Conservation (phyloP, 2,113 vertebrate species). For the Hippocampus comes region DNA sequence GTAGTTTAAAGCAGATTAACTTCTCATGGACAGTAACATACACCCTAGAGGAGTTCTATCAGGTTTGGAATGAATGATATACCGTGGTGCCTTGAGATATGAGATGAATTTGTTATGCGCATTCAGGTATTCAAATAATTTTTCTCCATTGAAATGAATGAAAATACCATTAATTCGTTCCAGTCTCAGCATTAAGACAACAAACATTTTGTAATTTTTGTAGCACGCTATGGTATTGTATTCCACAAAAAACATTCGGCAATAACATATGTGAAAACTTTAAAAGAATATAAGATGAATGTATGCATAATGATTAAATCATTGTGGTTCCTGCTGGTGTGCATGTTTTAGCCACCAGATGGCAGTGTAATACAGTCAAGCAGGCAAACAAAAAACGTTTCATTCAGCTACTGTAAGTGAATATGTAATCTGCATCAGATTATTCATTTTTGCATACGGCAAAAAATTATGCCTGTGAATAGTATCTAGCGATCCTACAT, state of each 20-base stretch:
- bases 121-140: background rate
- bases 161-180: background rate
- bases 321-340: background rate
- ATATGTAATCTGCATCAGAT: no score
- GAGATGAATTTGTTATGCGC: background rate
- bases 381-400: background rate
- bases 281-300: background rate
- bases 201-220: no score
- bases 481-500: no score
- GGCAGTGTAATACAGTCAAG: background rate
- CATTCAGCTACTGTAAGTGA: no score
- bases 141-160: background rate
- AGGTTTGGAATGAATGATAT: background rate
- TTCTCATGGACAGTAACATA: slow-evolving; percentile 17
- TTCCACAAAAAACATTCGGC: background rate
- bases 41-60: background rate
- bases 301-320: background rate
- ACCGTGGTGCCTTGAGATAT: background rate
- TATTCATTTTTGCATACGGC: no score
- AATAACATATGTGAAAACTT: background rate
- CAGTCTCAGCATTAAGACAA: background rate
- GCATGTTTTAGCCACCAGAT: background rate
- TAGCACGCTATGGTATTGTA: background rate
- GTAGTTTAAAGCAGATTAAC: slow-evolving; percentile 48
- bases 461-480: no score